These are phyloP conservation scores for Stenichneumon culpator DNA, from an alignment of 2,888 invertebrate species.

Conservation along the genomic window DNA sequence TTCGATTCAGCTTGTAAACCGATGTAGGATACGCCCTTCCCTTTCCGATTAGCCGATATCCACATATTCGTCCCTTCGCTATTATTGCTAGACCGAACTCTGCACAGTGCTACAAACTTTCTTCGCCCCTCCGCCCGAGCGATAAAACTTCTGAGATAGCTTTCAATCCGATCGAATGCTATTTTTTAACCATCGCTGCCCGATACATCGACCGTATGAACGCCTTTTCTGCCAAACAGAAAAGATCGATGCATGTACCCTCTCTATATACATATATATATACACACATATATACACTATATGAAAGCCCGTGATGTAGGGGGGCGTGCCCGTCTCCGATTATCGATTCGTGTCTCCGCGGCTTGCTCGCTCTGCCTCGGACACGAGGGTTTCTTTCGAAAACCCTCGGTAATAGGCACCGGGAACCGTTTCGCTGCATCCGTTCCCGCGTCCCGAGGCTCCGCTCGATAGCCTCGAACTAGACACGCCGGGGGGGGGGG, in stretches of 20 bases:
- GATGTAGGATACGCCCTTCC: too few species aligned
- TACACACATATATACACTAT: neutral
- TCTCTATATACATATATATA: neutral
- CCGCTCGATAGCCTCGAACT: constrained; percentile 56
- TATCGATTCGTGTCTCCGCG: constrained; percentile 49
- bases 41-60: too few species aligned
- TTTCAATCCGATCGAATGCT: constrained; percentile 52
- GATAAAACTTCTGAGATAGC: constrained; percentile 47
- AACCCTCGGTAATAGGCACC: constrained; percentile 48
- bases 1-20: too few species aligned
- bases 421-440: constrained; percentile 8
- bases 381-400: constrained; percentile 44
- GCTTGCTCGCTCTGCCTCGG: constrained; percentile 3
- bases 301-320: constrained; percentile 1
- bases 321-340: constrained; percentile 31
- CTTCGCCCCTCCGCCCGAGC: constrained; percentile 32
- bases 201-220: constrained; percentile 8
- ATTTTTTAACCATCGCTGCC: constrained; percentile 48
- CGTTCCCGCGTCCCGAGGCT: constrained; percentile 39
- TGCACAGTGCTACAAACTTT: constrained; percentile 47
- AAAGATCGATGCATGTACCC: neutral
- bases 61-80: too few species aligned
- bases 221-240: too few species aligned
- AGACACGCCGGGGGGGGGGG: constrained; percentile 22
- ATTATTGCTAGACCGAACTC: neutral